Conservation (phyloP, 1,140 invertebrate species). For the Batillaria attramentaria region DNA sequence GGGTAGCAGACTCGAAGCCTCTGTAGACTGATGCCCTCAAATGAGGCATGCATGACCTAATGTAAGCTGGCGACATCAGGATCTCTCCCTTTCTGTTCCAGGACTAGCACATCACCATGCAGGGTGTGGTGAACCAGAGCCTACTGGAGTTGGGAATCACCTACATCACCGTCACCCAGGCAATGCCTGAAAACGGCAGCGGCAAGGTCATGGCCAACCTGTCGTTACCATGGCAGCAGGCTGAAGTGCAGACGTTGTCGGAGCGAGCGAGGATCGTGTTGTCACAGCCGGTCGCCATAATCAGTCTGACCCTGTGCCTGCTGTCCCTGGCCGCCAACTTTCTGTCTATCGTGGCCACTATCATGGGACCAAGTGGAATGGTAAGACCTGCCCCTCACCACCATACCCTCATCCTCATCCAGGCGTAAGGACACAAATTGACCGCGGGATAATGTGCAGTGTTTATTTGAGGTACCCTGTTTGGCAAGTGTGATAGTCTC, state of each 20-base stretch:
- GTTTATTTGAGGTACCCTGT: too few relatives aligned
- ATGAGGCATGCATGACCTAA: too few relatives aligned
- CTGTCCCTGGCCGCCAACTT: constrained; percentile 52
- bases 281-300: constrained; percentile 45
- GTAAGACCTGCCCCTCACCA: too few relatives aligned
- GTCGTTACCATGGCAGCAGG: neutral
- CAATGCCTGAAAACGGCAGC: neutral
- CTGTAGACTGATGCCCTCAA: too few relatives aligned
- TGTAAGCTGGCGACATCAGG: too few relatives aligned
- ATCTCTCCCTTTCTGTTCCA: neutral
- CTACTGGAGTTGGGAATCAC: neutral
- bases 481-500: too few relatives aligned
- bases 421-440: too few relatives aligned
- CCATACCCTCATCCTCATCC: too few relatives aligned
- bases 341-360: constrained; percentile 52
- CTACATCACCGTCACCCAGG: neutral
- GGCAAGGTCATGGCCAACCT: neutral
- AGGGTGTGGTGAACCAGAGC: neutral
- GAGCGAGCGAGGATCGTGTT: constrained; percentile 42
- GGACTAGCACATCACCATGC: neutral
- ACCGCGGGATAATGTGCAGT: too few relatives aligned
- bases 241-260: constrained; percentile 26
- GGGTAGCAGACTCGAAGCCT: too few relatives aligned
- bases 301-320: constrained; percentile 48
- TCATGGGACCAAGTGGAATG: constrained; percentile 46